phyloP scores from a whole-genome alignment of 2,797 vertebrate species.

The Cottoperca gobio region DNA sequence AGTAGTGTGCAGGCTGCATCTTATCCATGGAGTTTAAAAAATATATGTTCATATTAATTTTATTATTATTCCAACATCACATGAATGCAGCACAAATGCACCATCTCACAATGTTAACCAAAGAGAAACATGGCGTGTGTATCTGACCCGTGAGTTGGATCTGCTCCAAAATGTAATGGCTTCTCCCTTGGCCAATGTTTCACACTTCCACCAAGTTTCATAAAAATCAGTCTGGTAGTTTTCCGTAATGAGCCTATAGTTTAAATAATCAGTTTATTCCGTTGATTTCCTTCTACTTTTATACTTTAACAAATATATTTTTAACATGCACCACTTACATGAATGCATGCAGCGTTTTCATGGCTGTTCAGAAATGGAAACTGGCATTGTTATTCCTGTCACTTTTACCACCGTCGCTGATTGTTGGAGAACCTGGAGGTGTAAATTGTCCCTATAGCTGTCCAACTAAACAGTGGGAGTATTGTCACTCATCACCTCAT shows the following conservation, averaged over 20 bases:
- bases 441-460: conserved; percentile 53
- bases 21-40: not conserved
- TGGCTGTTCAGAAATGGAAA: conserved; percentile 11
- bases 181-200: too few species aligned
- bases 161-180: too few species aligned
- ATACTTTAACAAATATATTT: not conserved
- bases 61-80: too few species aligned
- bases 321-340: conserved; percentile 10
- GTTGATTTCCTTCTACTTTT: not conserved
- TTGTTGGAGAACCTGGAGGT: conserved; percentile 45
- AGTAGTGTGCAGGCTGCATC: not conserved
- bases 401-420: conserved; percentile 35
- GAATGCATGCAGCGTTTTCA: conserved; percentile 11
- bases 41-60: too few species aligned
- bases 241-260: too few species aligned
- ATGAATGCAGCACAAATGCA: too few species aligned
- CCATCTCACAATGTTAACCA: too few species aligned
- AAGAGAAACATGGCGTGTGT: too few species aligned
- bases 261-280: not conserved
- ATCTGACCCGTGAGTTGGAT: too few species aligned
- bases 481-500: conserved; percentile 52
- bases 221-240: too few species aligned
- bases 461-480: conserved; percentile 48
- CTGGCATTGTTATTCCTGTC: conserved; percentile 35
- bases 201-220: too few species aligned